Evolutionary conservation across 1,140 invertebrate genomes (phyloP).

Genomic region (Xylocopa sonorina): DNA sequence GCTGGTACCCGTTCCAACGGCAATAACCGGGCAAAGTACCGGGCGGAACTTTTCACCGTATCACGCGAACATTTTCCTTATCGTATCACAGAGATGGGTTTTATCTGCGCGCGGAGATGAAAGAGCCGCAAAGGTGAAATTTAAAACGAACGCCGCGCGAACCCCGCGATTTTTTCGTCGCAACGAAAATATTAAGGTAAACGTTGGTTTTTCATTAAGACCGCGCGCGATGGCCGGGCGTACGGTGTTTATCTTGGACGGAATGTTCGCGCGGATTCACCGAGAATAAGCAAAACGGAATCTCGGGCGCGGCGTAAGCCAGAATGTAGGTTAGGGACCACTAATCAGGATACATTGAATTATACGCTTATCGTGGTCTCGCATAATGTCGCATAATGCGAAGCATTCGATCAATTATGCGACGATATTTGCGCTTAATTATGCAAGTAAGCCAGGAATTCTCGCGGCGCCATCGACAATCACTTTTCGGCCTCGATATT

Average conservation of each 20-base stretch:
- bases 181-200: too few species aligned
- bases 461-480: constrained; percentile 62
- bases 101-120: background rate
- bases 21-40: background rate
- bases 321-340: constrained; percentile 55
- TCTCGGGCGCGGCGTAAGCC: constrained; percentile 28
- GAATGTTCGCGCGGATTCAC: background rate
- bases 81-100: background rate
- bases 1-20: background rate
- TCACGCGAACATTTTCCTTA: background rate
- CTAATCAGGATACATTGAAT: constrained; percentile 66
- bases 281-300: constrained; percentile 12
- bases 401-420: constrained; percentile 62
- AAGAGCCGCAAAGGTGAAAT: background rate
- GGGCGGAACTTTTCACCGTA: background rate
- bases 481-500: constrained; percentile 63
- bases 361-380: constrained; percentile 59
- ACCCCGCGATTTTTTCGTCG: too few species aligned
- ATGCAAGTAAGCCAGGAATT: constrained; percentile 66
- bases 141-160: background rate
- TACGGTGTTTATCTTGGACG: background rate
- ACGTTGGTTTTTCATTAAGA: background rate
- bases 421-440: constrained; percentile 67
- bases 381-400: constrained; percentile 65
- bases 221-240: background rate